phyloP scores from a whole-genome alignment of 2,888 invertebrate species.

The Deroplatys truncata region DNA sequence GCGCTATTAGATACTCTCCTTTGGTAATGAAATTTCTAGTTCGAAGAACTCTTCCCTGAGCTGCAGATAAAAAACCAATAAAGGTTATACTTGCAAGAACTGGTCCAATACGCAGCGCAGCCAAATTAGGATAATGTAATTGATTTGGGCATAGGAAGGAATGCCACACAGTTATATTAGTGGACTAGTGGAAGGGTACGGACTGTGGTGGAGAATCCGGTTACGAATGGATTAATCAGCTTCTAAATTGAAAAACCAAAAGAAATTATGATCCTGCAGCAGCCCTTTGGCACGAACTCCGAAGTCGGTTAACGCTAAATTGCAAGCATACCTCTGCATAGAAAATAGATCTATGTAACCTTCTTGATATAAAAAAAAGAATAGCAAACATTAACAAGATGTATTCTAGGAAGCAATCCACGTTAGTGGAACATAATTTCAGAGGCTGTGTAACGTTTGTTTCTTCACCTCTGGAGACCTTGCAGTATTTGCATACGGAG shows the following conservation, averaged over 20 bases:
- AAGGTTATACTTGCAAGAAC: too few species aligned
- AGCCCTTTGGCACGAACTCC: neutral
- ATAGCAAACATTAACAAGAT: neutral
- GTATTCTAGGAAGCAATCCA: neutral
- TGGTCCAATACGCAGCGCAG: too few species aligned
- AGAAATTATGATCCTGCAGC: neutral
- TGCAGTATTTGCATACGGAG: neutral
- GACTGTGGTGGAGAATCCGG: neutral
- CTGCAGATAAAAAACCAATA: too few species aligned
- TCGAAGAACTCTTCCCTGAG: too few species aligned
- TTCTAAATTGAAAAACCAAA: neutral
- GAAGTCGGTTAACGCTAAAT: neutral
- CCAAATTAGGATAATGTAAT: too few species aligned
- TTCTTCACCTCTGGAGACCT: neutral
- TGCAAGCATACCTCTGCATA: neutral
- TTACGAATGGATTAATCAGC: neutral
- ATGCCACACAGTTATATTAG: too few species aligned
- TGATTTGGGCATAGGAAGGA: too few species aligned
- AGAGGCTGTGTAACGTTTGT: neutral
- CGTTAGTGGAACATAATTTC: neutral
- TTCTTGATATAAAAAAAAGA: too few species aligned
- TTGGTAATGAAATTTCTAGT: too few species aligned
- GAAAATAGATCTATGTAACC: neutral
- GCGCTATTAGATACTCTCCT: too few species aligned
- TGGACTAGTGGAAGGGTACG: too few species aligned